Conservation (phyloP, 2,113 vertebrate genomes). For the Microcebus murinus region DNA sequence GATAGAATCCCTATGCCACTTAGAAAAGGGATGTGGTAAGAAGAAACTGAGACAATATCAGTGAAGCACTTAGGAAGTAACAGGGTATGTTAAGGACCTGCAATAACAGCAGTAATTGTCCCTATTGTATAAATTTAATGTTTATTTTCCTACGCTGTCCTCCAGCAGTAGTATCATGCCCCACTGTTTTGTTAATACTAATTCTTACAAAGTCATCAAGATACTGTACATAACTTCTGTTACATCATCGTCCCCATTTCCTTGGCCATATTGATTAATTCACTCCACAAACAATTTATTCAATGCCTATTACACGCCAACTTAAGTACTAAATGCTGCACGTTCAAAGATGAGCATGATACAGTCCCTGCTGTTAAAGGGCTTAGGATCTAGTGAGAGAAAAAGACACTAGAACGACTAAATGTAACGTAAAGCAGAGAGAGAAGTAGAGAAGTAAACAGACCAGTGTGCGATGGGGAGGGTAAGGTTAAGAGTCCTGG, state of each 20-base stretch:
- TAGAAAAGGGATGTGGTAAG: background rate
- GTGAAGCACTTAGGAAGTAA: conserved; percentile 33
- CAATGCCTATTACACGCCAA: background rate
- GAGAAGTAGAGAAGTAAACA: background rate
- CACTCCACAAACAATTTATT: background rate
- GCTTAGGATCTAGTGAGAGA: background rate
- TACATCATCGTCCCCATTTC: background rate
- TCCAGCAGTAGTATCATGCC: background rate
- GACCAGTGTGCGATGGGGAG: background rate
- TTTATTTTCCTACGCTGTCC: conserved; percentile 27
- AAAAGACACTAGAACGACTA: background rate
- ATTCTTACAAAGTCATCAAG: background rate
- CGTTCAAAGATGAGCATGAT: background rate
- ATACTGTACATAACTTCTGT: background rate
- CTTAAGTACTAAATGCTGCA: background rate
- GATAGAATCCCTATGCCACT: background rate
- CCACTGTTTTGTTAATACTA: background rate
- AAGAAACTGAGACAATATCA: conserved; percentile 37
- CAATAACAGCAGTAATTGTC: background rate
- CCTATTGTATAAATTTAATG: background rate
- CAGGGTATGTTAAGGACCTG: background rate
- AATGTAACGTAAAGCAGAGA: background rate
- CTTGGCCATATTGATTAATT: background rate
- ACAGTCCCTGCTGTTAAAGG: background rate
- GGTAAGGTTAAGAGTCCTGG: background rate